phyloP scores from a whole-genome alignment of 2,113 vertebrate species.

The Ellobius talpinus region DNA sequence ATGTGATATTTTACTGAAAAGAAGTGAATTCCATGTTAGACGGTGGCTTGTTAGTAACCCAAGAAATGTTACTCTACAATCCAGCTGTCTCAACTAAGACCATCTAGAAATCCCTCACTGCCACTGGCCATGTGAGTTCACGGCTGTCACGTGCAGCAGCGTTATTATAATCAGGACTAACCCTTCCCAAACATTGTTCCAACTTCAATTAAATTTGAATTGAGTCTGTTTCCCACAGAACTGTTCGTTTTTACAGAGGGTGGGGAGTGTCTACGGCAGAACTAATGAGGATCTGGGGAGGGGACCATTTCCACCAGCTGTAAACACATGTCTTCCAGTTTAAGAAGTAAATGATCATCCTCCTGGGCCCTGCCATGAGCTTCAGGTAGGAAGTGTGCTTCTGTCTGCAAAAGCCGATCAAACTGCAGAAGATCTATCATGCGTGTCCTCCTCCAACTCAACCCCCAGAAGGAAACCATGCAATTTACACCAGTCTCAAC shows the following conservation, averaged over 20 bases:
- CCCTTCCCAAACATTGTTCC: not conserved
- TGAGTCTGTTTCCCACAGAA: slow-evolving; percentile 58
- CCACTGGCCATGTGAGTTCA: not conserved
- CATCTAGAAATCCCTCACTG: fast-evolving
- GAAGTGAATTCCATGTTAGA: not conserved
- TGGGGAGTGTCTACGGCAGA: not conserved
- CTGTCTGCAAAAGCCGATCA: not conserved
- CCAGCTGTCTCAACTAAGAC: fast-evolving
- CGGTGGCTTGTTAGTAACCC: not conserved
- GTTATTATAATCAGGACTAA: not conserved
- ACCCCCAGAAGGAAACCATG: not conserved
- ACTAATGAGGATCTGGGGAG: not conserved
- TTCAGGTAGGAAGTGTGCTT: slow-evolving; percentile 28
- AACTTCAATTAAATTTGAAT: slow-evolving; percentile 61
- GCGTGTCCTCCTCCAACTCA: not conserved
- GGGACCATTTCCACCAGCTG: not conserved
- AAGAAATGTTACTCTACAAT: fast-evolving
- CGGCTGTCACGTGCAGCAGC: fast-evolving
- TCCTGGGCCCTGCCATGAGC: fast-evolving
- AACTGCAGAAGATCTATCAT: not conserved
- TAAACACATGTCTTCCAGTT: not conserved
- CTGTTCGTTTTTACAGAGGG: not conserved
- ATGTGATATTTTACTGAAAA: not conserved
- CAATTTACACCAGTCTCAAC: not conserved
- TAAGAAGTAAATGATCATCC: not conserved